These are phyloP conservation scores for Rhinolophus sinicus DNA, from an alignment of 2,113 vertebrate genomes.

Conservation along the genomic window DNA sequence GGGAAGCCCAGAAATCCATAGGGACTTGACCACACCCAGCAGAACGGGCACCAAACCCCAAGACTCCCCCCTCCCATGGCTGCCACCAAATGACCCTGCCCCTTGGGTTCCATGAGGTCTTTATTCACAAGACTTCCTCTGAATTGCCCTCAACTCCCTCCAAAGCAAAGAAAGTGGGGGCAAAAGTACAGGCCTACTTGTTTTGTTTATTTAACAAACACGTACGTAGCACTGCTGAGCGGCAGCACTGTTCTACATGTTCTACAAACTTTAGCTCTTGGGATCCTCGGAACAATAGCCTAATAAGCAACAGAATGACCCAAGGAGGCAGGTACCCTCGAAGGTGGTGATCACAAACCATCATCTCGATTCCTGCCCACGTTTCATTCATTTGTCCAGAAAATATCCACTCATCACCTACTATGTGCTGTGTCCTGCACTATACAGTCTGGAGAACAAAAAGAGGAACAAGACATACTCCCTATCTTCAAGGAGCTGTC, in stretches of 20 bases:
- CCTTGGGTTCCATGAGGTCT: neutral
- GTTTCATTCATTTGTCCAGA: neutral
- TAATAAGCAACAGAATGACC: neutral
- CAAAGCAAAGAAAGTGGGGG: neutral
- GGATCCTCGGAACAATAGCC: neutral
- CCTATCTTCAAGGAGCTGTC: neutral
- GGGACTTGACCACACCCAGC: neutral
- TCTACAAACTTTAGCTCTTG: neutral
- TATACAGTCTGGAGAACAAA: neutral
- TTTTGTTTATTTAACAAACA: neutral
- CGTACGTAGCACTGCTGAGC: neutral
- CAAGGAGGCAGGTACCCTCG: fast-evolving
- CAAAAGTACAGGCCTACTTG: neutral
- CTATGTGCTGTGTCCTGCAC: neutral
- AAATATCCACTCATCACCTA: neutral
- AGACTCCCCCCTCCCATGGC: neutral
- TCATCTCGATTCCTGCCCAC: neutral
- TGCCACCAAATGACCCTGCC: neutral
- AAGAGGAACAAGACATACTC: neutral
- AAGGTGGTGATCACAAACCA: neutral
- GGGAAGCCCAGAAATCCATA: neutral
- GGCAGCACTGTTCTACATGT: neutral
- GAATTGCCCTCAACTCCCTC: neutral
- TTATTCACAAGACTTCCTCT: neutral
- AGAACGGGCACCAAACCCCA: neutral